phyloP scores from a whole-genome alignment of 2,113 vertebrate genomes.

The Anoplopoma fimbria region DNA sequence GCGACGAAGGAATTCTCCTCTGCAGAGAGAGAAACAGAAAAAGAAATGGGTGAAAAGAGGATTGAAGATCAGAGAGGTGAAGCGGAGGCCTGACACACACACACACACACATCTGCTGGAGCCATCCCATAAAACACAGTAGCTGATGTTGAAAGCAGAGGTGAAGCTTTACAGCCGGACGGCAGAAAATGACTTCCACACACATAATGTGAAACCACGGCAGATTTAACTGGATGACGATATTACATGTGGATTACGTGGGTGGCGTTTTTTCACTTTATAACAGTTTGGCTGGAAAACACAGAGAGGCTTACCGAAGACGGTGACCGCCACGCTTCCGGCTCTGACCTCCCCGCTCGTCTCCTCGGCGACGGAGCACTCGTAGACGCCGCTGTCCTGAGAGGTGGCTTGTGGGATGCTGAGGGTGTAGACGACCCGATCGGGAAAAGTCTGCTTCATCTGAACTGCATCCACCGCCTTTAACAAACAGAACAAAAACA shows the following conservation, averaged over 20 bases:
- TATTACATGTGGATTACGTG: conserved; percentile 22
- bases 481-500: conserved; percentile 14
- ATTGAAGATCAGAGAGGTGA: conserved; percentile 31
- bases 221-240: conserved; percentile 28
- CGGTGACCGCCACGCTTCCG: conserved; percentile 85
- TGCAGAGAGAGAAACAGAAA: conserved; percentile 46
- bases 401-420: conserved; percentile 86
- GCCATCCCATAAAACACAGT: conserved; percentile 67
- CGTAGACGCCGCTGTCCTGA: conserved; percentile 91
- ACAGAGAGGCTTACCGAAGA: conserved; percentile 87
- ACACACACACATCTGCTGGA: conserved; percentile 73
- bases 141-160: conserved; percentile 77
- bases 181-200: conserved; percentile 60
- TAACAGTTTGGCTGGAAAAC: background rate
- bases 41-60: conserved; percentile 9
- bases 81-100: conserved; percentile 39
- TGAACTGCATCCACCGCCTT: conserved; percentile 76
- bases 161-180: conserved; percentile 55
- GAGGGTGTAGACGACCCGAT: conserved; percentile 85
- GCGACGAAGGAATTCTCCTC: conserved; percentile 89
- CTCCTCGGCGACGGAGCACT: conserved; percentile 87
- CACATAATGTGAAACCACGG: conserved; percentile 31
- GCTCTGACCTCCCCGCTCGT: conserved; percentile 82
- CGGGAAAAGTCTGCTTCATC: conserved; percentile 61
- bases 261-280: background rate